Evolutionary conservation across 2,797 vertebrate species (phyloP).

Genomic region (Chelmon rostratus): DNA sequence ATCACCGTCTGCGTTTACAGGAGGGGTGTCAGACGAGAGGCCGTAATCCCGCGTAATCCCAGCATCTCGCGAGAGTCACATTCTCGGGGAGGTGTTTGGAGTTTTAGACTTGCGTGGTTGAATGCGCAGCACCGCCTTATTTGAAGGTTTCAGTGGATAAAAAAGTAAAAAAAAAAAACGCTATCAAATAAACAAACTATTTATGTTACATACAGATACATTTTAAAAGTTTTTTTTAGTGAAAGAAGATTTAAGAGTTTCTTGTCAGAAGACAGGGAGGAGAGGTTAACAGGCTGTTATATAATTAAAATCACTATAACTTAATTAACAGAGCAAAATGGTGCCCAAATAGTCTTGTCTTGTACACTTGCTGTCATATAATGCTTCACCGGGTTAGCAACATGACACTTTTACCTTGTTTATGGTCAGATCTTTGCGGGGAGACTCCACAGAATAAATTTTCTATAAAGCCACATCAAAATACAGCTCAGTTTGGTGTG

Average conservation of each 20-base stretch:
- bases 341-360: too few species aligned
- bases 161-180: not conserved
- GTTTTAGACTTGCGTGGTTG: slow-evolving; percentile 18
- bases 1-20: slow-evolving; percentile 22
- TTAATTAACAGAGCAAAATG: too few species aligned
- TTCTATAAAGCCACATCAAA: not conserved
- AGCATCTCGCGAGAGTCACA: slow-evolving; percentile 48
- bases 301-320: too few species aligned
- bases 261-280: too few species aligned
- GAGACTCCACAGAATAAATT: not conserved
- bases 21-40: not conserved
- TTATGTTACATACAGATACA: too few species aligned
- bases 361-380: too few species aligned
- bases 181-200: not conserved
- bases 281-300: too few species aligned
- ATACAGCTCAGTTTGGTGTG: not conserved
- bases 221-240: too few species aligned
- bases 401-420: not conserved
- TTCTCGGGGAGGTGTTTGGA: not conserved
- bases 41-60: slow-evolving; percentile 7
- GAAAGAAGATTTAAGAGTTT: too few species aligned
- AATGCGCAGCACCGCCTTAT: slow-evolving; percentile 40
- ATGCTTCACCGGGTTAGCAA: not conserved
- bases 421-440: not conserved
- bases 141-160: not conserved